These are phyloP conservation scores for Decapterus maruadsi DNA, from an alignment of 2,797 vertebrate genomes.

Conservation along the genomic window DNA sequence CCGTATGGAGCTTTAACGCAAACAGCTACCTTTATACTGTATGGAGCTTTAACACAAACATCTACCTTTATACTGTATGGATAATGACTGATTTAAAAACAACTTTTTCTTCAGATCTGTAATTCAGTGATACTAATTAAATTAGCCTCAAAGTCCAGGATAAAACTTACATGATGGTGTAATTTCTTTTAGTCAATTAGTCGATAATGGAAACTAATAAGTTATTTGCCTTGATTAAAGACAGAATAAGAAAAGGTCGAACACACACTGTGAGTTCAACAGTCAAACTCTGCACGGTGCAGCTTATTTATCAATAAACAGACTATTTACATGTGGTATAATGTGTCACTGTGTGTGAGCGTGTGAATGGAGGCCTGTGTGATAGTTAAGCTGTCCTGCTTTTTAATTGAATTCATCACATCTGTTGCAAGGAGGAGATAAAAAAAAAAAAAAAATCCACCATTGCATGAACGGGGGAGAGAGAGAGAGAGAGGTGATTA, in stretches of 20 bases:
- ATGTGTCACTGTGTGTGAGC: constrained; percentile 29
- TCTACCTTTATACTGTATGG: too few relatives aligned
- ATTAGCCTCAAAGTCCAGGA: too few relatives aligned
- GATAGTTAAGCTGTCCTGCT: constrained; percentile 65
- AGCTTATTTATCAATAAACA: constrained; percentile 26
- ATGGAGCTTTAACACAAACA: too few relatives aligned
- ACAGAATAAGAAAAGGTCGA: background rate
- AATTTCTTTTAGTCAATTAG: background rate
- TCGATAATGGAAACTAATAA: background rate
- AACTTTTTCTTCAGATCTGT: too few relatives aligned
- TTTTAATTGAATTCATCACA: constrained; percentile 81
- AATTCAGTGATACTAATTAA: too few relatives aligned
- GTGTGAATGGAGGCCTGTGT: constrained; percentile 45
- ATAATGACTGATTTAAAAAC: too few relatives aligned
- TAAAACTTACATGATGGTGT: background rate
- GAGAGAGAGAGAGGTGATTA: constrained; percentile 68
- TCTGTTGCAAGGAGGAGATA: constrained; percentile 69
- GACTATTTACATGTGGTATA: constrained; percentile 11
- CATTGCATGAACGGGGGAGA: too few relatives aligned
- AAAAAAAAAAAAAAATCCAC: constrained; percentile 48
- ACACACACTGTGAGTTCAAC: too few relatives aligned
- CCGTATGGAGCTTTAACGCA: too few relatives aligned
- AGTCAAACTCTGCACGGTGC: too few relatives aligned
- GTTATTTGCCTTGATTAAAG: background rate
- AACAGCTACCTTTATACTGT: too few relatives aligned